Percentiles rank a stretch among this genome's conserved stretches.
Conservation (phyloP, 2,888 invertebrate species). For the Masnerella sp. region DNA sequence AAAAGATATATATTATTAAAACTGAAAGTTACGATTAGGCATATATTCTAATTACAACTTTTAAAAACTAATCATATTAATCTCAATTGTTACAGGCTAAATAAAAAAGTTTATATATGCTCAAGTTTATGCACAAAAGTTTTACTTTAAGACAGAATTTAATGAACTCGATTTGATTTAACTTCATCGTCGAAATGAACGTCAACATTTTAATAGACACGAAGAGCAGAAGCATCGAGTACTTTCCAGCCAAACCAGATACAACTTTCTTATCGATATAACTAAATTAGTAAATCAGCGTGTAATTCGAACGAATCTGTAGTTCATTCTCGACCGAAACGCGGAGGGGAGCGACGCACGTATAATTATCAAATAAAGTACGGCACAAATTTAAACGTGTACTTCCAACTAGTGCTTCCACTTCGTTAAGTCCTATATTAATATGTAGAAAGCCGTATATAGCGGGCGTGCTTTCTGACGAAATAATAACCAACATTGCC, state of each 20-base stretch:
- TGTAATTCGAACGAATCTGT: conserved; percentile 33
- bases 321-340: conserved; percentile 24
- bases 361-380: conserved; percentile 42
- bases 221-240: too few relatives aligned
- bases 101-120: too few relatives aligned
- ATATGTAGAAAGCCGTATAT: conserved; percentile 35
- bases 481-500: conserved; percentile 37
- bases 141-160: too few relatives aligned
- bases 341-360: conserved; percentile 8
- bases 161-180: too few relatives aligned
- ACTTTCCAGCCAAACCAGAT: conserved; percentile 10
- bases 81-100: too few relatives aligned
- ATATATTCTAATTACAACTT: too few relatives aligned
- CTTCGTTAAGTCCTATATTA: conserved; percentile 35
- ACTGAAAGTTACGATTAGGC: too few relatives aligned
- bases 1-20: too few relatives aligned
- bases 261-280: conserved; percentile 40
- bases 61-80: too few relatives aligned
- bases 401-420: conserved; percentile 32
- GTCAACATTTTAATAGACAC: too few relatives aligned
- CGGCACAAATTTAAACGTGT: conserved; percentile 27
- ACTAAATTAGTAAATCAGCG: conserved; percentile 41
- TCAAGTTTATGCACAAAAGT: too few relatives aligned
- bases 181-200: too few relatives aligned
- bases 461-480: conserved; percentile 26